Evolutionary conservation across 2,888 invertebrate species (phyloP), one percentile per base, ranked within the genome.

Genomic region (Synanthedon myopaeformis): DNA sequence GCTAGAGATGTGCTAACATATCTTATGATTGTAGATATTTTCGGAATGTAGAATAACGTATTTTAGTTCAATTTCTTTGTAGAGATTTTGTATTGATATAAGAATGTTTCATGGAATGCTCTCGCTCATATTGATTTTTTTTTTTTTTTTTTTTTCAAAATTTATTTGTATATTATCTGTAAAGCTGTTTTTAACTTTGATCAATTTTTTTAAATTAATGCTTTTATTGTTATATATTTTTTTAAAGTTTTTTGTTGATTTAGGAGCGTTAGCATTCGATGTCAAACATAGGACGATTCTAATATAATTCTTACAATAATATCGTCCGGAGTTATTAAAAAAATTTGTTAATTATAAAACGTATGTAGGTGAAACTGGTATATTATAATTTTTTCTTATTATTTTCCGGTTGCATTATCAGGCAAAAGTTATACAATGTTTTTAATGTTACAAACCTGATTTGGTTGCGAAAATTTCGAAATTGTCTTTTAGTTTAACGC

Each of bases 231-330:
- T 35, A 8, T 35, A 35, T 35, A 10, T 35, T 10, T 35, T 10
- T 23, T 23, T 23, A 23, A 23, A 23, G 8, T 1, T 81, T 78
- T 60, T 68, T 70, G 74, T 64, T 69, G 66, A 58, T 56, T 54
- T 41, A 35, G 5, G 23, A 49, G 64, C 63, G 74, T 61, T 53
- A 77, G 81, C 83, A 84, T 83, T 84, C 67, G 79, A 78, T 58
- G 56, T 56, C 65, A 68, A 79, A 68, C 78, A 69, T 73, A 71
- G 86, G 86, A 84, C 86, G 86, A 86, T 86, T 80, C 77, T 85
- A 82, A 86, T 86, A 87, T 87, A 86, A 87, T 87, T 87, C 86
- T 87, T 86, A 86, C 81, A 84, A 82, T 82, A 78, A 85, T 77
- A 84, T 87, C 87, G 87, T 87, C 87, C 86, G 69, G 66, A 81